Conservation (phyloP, 2,797 vertebrate genomes). For the Echiichthys vipera region DNA sequence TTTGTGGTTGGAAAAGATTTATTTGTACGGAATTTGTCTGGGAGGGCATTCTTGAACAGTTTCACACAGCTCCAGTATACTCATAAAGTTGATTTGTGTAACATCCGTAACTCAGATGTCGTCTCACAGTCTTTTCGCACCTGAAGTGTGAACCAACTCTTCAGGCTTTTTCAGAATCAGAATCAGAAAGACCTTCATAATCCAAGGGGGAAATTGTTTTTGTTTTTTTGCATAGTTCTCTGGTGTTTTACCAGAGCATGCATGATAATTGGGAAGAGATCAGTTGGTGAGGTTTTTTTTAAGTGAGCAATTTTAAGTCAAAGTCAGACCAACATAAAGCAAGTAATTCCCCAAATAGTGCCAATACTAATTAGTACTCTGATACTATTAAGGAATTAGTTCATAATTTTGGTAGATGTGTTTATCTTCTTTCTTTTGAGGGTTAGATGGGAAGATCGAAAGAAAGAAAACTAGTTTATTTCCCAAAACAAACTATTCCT, state of each 20-base stretch:
- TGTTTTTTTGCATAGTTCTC: not conserved
- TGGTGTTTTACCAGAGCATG: not conserved
- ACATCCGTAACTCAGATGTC: slow-evolving; percentile 51
- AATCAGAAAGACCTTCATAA: too few relatives aligned
- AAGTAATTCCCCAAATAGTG: not conserved
- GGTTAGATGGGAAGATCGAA: too few relatives aligned
- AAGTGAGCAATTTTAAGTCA: too few relatives aligned
- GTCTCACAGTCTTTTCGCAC: slow-evolving; percentile 21
- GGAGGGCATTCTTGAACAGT: slow-evolving; percentile 57
- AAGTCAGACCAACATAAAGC: not conserved
- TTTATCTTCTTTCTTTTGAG: not conserved
- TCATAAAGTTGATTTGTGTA: slow-evolving; percentile 74
- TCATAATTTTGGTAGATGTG: not conserved
- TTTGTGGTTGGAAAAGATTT: slow-evolving; percentile 66
- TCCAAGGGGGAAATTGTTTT: too few relatives aligned
- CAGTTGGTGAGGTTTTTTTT: not conserved
- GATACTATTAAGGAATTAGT: not conserved
- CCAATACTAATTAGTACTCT: too few relatives aligned
- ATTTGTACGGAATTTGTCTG: slow-evolving; percentile 63
- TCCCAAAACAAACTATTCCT: too few relatives aligned
- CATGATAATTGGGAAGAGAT: not conserved
- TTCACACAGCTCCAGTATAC: slow-evolving; percentile 54
- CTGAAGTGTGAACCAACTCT: slow-evolving; percentile 12
- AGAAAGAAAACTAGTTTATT: too few relatives aligned
- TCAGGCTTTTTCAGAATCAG: too few relatives aligned